Evolutionary conservation across 2,113 vertebrate species (phyloP).

Genomic region (Limnothrissa miodon): DNA sequence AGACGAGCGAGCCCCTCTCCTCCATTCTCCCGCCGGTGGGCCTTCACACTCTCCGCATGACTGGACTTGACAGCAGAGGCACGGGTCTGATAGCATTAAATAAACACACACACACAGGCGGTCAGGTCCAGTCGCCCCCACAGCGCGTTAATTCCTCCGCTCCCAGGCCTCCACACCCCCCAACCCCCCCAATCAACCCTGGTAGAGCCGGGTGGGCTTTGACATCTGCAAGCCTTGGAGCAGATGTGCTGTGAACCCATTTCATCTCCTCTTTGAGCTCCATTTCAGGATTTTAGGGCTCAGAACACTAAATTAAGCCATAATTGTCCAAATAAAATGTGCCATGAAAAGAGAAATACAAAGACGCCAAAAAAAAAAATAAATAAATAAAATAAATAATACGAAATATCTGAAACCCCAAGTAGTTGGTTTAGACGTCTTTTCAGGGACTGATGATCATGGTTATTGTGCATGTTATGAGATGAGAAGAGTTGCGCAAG

Average conservation of each 20-base stretch:
- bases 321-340: neutral
- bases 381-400: neutral
- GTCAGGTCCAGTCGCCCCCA: neutral
- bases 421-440: constrained; percentile 29
- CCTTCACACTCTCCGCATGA: constrained; percentile 12
- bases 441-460: constrained; percentile 29
- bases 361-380: neutral
- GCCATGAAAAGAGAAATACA: neutral
- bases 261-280: neutral
- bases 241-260: neutral
- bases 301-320: neutral
- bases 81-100: neutral
- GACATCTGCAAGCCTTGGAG: neutral
- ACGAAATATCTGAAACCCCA: neutral
- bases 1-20: neutral
- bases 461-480: constrained; percentile 31
- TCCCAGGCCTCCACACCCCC: neutral
- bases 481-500: constrained; percentile 17
- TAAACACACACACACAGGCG: neutral
- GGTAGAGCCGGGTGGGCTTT: neutral
- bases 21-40: neutral
- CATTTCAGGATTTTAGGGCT: neutral
- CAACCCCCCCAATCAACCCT: neutral
- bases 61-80: constrained; percentile 4
- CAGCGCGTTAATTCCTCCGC: neutral